These are phyloP conservation scores for Todiramphus saurophagus DNA, from an alignment of 2,113 vertebrate genomes.

Conservation along the genomic window DNA sequence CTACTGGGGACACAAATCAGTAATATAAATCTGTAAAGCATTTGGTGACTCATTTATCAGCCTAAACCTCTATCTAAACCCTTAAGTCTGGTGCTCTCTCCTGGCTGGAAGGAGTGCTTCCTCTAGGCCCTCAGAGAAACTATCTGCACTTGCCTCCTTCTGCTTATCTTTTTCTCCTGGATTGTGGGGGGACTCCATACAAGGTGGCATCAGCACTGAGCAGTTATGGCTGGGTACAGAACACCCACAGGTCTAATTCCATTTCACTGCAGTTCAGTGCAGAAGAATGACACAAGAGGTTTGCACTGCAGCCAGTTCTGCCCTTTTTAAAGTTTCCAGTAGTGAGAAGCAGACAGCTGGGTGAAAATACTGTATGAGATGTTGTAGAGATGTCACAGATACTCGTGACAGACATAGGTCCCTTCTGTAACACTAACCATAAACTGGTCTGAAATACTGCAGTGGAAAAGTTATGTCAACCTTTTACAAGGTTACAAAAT, in stretches of 20 bases:
- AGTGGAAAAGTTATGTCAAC: neutral
- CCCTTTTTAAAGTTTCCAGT: neutral
- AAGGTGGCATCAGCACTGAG: neutral
- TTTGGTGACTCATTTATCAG: neutral
- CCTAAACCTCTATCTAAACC: neutral
- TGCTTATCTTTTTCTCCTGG: neutral
- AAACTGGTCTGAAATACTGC: neutral
- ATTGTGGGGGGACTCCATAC: neutral
- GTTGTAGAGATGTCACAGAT: neutral
- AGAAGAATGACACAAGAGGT: neutral
- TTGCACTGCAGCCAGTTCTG: neutral
- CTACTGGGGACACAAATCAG: neutral
- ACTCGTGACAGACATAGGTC: neutral
- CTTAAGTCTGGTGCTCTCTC: neutral
- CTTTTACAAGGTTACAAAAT: neutral
- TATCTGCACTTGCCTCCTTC: neutral
- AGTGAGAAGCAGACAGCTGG: neutral
- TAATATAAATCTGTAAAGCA: neutral
- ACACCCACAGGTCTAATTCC: neutral
- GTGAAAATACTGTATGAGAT: neutral
- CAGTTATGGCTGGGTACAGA: neutral
- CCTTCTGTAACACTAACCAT: neutral
- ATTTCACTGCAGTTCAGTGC: neutral
- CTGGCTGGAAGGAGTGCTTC: neutral
- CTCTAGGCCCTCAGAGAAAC: neutral